Conservation (phyloP, 2,113 vertebrate species). For the Aptenodytes forsteri region DNA sequence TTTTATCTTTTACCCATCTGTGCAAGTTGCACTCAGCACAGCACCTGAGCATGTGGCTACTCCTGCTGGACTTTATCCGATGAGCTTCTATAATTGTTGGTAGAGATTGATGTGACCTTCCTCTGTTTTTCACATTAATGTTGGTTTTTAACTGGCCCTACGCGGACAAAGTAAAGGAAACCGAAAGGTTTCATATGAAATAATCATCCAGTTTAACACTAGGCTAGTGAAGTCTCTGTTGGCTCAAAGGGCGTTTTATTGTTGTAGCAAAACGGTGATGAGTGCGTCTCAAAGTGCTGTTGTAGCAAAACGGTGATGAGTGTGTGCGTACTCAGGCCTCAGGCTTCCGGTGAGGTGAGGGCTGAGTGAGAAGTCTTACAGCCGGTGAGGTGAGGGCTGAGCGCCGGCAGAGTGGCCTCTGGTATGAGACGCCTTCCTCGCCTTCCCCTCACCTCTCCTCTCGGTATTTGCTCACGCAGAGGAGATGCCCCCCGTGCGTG, state of each 20-base stretch:
- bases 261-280: rapidly evolving
- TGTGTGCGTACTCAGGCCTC: rapidly evolving
- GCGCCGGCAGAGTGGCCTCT: neutral
- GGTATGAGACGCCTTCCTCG: rapidly evolving
- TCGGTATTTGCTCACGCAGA: rapidly evolving
- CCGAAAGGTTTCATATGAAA: neutral
- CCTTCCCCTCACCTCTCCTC: neutral
- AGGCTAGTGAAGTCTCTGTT: neutral
- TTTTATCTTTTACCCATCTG: neutral
- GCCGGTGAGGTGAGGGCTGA: neutral
- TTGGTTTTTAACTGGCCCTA: neutral
- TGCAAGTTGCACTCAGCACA: neutral
- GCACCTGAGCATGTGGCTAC: neutral
- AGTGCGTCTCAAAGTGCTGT: no score
- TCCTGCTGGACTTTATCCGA: neutral
- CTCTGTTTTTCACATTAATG: neutral
- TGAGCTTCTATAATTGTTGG: neutral
- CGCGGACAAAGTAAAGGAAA: neutral
- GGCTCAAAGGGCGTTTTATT: neutral
- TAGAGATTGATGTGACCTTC: neutral
- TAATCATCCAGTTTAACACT: neutral
- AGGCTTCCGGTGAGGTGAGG: neutral
- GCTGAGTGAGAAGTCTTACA: neutral
- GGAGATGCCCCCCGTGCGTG: neutral
- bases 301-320: rapidly evolving